Evolutionary conservation across 2,113 vertebrate genomes (phyloP).

Genomic region (Oceanites oceanicus): DNA sequence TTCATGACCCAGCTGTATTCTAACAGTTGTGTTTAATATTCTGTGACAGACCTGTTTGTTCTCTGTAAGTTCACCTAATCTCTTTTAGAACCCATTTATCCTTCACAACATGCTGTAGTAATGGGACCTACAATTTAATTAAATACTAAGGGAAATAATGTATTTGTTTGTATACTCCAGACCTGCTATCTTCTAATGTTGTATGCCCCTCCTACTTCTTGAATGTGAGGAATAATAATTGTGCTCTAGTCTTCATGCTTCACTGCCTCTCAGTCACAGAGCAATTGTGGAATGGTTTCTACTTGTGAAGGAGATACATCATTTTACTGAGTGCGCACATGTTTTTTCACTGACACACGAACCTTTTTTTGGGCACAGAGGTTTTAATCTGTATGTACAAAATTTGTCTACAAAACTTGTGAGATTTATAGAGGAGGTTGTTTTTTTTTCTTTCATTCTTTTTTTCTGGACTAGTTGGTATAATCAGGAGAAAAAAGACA

Average conservation of each 20-base stretch:
- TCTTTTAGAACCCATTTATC: neutral
- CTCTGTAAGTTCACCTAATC: neutral
- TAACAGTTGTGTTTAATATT: neutral
- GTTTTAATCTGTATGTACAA: neutral
- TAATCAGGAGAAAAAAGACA: neutral
- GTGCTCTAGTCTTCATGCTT: neutral
- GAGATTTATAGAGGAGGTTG: neutral
- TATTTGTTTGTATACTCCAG: neutral
- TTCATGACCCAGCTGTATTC: neutral
- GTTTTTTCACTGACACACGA: neutral
- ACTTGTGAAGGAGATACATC: neutral
- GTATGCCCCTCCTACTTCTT: neutral
- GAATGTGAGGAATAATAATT: neutral
- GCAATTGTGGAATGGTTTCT: neutral
- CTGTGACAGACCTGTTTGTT: neutral
- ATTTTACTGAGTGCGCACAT: neutral
- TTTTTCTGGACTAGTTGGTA: neutral
- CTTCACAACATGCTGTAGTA: slow-evolving; percentile 3
- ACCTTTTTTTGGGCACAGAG: neutral
- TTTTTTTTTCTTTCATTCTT: neutral
- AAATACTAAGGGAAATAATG: neutral
- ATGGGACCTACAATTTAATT: neutral
- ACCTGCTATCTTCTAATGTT: neutral
- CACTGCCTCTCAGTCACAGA: neutral
- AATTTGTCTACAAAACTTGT: neutral